Evolutionary conservation across 2,888 invertebrate species (phyloP), one percentile per base, ranked within the genome.

Genomic region (Napeogenes sylphis): DNA sequence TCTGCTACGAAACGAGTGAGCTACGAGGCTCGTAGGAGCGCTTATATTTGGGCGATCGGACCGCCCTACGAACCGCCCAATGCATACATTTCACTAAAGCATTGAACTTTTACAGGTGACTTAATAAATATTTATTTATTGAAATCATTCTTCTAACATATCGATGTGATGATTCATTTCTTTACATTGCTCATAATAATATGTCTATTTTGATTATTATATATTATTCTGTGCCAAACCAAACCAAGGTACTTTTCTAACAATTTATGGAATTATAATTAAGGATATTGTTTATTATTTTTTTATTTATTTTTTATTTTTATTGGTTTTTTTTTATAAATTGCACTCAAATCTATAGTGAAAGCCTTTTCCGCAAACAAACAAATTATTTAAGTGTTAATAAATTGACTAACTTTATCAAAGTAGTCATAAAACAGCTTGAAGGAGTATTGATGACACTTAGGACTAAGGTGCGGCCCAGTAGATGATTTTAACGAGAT

Each of bases 1-100:
- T 61, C 59, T 62, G 68, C 67, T 68, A 64, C 65, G 66, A 74
- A 74, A 74, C 77, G 71, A 71, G 71, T 81, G 80, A 75, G 76
- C 77, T 62, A 66, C 75, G 74, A 74, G 74, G 67, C 73, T 69
- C 71, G 75, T 68, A 73, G 73, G 72, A 68, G 68, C 67, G 72
- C 78, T 78, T 87, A 87, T 84, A 87, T 86, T 83, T 71, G 78
- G 75, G 74, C 73, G 77, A 75, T 71, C 62, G 66, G 66, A 63
- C 74, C 79, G 76, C 78, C 78, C 80, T 74, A 73, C 73, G 71
- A 67, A 67, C 75, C 78, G 79, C 79, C 77, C 83, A 75, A 68
- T 74, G 76, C 76, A 73, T 51, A 61, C 14, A 42, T 55, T 33
- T 14, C 58, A 58, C 35, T 47, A 55, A 35, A 55, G 6, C n/a